Evolutionary conservation across 2,113 vertebrate genomes (phyloP), one percentile per base, ranked within the genome.

Genomic region (Pardalotus punctatus): DNA sequence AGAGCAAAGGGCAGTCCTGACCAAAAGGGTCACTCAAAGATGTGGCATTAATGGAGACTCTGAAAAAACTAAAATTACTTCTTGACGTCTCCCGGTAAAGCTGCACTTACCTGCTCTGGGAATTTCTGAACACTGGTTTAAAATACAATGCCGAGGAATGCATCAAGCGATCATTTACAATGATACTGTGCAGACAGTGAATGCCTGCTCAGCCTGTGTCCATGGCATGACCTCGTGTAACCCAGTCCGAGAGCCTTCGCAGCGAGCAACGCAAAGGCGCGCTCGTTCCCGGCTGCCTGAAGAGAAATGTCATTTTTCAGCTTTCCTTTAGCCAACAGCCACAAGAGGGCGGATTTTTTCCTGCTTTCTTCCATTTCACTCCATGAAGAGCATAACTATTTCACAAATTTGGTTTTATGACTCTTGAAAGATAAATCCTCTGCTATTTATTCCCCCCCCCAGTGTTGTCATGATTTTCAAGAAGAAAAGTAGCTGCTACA

Each of bases 271-370:
- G 60, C 62, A 88, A 81, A 88, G 12, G 12, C 42, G 17, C 13
- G 4, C 4, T 69, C 20, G 0, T 21, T 66, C 53, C 48, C 62
- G 1, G 4, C 24, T 11, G n/a, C 1, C 33, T 4, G 50, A 33
- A 2, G 2, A 23, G 47, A 51, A 81, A 65, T 38, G 16, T 31
- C 22, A 12, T 12, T 71, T 61, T 38, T 11, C 31, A 9, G 18
- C 15, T 86, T 70, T 31, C 51, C 67, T 70, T 31, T 11, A 45
- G 19, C 20, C 71, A 82, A 17, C 14, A 73, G 77, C 96, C 97
- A 97, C 97, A 96, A 97, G 98, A 97, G 97, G 98, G 97, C 97
- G 95, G 92, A 72, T 97, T 98, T 98, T 97, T 97, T 97, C 96
- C 94, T 96, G 48, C 48, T 97, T 97, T 97, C 91, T 67, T 93